These are phyloP conservation scores for Aphelenchoides besseyi DNA, from an alignment of 1,140 invertebrate species.

Conservation along the genomic window DNA sequence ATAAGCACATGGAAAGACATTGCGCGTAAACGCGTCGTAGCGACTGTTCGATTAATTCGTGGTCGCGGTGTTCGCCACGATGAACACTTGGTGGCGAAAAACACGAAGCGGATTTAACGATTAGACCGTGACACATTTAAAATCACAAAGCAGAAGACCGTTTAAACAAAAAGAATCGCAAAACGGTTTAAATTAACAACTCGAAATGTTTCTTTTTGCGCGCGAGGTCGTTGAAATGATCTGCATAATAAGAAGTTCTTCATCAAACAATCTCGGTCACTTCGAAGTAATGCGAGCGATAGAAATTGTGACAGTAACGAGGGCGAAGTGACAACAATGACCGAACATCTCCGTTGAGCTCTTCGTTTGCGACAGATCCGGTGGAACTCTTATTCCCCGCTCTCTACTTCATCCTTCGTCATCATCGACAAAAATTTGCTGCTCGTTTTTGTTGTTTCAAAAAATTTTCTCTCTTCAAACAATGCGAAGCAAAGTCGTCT, in stretches of 20 bases:
- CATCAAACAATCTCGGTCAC: slow-evolving; percentile 5
- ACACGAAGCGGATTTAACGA: background rate
- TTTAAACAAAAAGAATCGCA: background rate
- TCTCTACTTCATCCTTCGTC: background rate
- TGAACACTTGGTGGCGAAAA: too few relatives aligned
- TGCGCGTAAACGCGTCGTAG: too few relatives aligned
- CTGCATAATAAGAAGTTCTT: slow-evolving; percentile 4
- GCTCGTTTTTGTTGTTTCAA: background rate
- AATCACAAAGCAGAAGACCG: background rate
- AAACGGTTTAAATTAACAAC: background rate
- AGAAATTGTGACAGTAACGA: background rate
- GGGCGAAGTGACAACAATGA: background rate
- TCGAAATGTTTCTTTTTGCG: background rate
- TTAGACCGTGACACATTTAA: background rate
- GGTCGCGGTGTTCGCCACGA: too few relatives aligned
- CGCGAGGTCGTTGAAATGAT: background rate
- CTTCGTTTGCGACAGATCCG: background rate
- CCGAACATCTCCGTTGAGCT: background rate
- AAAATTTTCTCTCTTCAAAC: background rate
- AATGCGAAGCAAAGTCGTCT: background rate
- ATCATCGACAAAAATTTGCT: background rate
- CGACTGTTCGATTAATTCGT: too few relatives aligned
- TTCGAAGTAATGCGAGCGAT: background rate
- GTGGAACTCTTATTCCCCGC: background rate
- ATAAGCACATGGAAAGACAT: background rate